Base-by-base conservation (phyloP, 1,140 invertebrate species). In the Limonius californicus region DNA sequence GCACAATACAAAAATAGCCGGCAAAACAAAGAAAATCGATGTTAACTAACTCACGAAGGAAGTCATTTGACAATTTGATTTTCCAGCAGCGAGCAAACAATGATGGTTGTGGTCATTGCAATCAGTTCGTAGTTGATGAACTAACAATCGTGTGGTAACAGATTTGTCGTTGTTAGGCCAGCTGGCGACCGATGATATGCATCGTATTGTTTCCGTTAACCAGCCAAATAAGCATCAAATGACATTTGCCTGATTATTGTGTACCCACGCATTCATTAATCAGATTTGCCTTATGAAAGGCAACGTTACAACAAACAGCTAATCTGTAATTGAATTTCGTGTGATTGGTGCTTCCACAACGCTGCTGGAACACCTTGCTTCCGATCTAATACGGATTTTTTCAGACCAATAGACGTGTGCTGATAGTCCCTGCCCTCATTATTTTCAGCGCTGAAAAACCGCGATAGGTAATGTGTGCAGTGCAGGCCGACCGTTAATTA, bases 81-180 rank as follows among this genome's bases (percentile, higher is more conserved):
- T 50, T 9, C 45, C 3, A 50, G 9, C 6, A 50, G 9, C 20
- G 45, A 50, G 35, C n/a, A 39, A 39, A 39, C 35, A 39, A 39
- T 39, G 35, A 39, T 2, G 35, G 8, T 39, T 39, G 35, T n/a
- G 35, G 35, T 14, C 35, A 39, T 39, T 39, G 35, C n/a, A 39
- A 39, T 39, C 35, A 39, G 35, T 39, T 39, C n/a, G 35, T 39
- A 39, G 35, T 39, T 39, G n/a, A 39, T 39, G 35, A 39, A 39
- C 35, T 50, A 50, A 21, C 20, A 19, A 18, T 50, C 6, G 14
- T 21, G 45, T n/a, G n/a, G 45, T 21, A 11, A 18, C n/a, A 45
- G 16, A 50, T 50, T 21, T 50, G 45, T 50, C 16, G 20, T 19
- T 50, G 45, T 50, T 50, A 50, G 14, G 6, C 16, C 45, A 50